phyloP scores from a whole-genome alignment of 2,113 vertebrate genomes.

The Leiothrix lutea region DNA sequence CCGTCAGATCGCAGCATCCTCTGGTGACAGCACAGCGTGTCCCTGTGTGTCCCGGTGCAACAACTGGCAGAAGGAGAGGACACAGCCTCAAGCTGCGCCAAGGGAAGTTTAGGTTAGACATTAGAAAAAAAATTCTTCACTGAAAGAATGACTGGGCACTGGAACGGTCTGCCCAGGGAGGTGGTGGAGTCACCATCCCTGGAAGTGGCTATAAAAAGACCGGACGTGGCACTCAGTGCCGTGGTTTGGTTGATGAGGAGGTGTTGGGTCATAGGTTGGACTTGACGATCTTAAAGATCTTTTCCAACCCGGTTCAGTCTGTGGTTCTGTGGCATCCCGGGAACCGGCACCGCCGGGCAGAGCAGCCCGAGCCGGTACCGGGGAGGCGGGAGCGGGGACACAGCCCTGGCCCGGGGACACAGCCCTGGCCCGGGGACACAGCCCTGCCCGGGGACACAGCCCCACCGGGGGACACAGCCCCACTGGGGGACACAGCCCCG shows the following conservation, averaged over 20 bases:
- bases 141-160: not conserved
- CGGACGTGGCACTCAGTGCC: not conserved
- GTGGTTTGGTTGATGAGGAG: not conserved
- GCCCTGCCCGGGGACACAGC: too few species aligned
- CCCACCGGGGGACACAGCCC: too few species aligned
- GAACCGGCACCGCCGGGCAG: not conserved
- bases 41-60: accelerated
- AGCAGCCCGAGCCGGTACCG: not conserved
- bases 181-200: not conserved
- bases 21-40: not conserved
- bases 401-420: too few species aligned
- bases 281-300: not conserved
- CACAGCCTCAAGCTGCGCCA: not conserved
- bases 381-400: not conserved
- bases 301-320: accelerated
- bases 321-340: not conserved
- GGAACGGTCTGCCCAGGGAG: not conserved
- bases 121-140: too few species aligned
- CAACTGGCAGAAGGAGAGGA: not conserved
- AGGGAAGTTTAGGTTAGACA: accelerated
- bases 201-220: not conserved
- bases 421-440: too few species aligned
- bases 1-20: not conserved
- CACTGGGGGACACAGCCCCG: too few species aligned
- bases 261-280: not conserved